Evolutionary conservation across 2,888 invertebrate species (phyloP), one percentile per base, ranked within the genome.

Genomic region (Macrophya annulata): DNA sequence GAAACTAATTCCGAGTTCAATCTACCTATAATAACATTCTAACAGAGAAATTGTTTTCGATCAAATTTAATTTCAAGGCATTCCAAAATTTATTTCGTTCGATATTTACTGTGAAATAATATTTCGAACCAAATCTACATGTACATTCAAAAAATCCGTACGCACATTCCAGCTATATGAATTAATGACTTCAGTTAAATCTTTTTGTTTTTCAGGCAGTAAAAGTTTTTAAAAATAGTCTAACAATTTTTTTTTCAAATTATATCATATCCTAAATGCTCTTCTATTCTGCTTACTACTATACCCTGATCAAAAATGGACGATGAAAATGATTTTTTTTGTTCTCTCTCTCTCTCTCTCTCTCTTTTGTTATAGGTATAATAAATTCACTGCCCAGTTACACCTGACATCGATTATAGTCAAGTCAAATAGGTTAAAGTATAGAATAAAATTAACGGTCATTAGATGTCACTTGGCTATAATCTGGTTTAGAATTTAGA

Each of bases 251-350:
- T 74, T n/a, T 31, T 37, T 40, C 6, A 72, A 40, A 40, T 10
- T 37, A 40, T n/a, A 15, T 4, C 31, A 15, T 37, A 10, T 15
- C 4, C 25, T 62, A 25, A 68, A 17, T 68, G 15, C 17, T 68
- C 68, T 37, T 37, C 65, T 68, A 68, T 25, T 37, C 15, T 68
- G 68, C 62, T 31, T 37, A 68, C 25, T 68, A 68, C 68, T 37
- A 37, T 37, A 68, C 37, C 68, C 68, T 68, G 68, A 68, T 68
- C 15, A 68, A 68, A 31, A 68, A 31, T 68, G 68, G 68, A 68
- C 68, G 68, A 68, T 68, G 5, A 37, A 17, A 37, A 68, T 68
- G 68, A 15, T 17, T 68, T 37, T 37, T 37, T 17, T 17, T 6
- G n/a, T n/a, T n/a, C n/a, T n/a, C n/a, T n/a, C n/a, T n/a, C n/a